Conservation (phyloP, 2,888 invertebrate genomes). For the Crossocerus cetratus region DNA sequence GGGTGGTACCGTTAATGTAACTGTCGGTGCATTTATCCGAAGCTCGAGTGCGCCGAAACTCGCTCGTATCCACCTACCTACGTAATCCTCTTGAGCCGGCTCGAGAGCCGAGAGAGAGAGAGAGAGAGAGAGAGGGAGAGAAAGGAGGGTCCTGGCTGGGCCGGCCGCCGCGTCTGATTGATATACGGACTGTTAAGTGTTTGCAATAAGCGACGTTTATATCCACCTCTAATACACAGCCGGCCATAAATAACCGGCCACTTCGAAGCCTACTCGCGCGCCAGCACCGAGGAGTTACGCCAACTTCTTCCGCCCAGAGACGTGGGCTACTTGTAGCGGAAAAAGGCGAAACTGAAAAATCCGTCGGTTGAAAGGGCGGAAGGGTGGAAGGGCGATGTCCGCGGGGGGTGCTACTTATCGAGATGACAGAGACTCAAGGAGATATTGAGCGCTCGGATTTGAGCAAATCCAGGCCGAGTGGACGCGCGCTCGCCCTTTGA, state of each 20-base stretch:
- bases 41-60: constrained; percentile 28
- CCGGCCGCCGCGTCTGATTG: constrained; percentile 74
- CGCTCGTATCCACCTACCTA: constrained; percentile 28
- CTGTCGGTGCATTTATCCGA: constrained; percentile 41
- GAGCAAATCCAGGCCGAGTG: too few species aligned
- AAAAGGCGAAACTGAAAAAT: too few species aligned
- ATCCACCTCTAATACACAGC: constrained; percentile 73
- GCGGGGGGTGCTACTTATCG: too few species aligned
- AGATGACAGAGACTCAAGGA: too few species aligned
- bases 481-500: too few species aligned
- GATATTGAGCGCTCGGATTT: too few species aligned
- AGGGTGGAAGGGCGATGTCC: too few species aligned
- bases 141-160: too few species aligned
- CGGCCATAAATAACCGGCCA: constrained; percentile 74
- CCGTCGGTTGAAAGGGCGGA: too few species aligned
- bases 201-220: constrained; percentile 76
- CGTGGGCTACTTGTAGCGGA: too few species aligned
- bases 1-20: constrained; percentile 48
- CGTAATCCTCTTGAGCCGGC: constrained; percentile 9
- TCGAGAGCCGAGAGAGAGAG: background rate
- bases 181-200: constrained; percentile 77
- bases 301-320: too few species aligned
- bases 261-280: constrained; percentile 56
- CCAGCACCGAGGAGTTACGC: constrained; percentile 50
- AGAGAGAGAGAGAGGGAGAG: too few species aligned